A percentile compares a stretch with the other conserved stretches of the same genome.
Conservation (phyloP, 2,797 vertebrate species). For the Neopelma chrysocephalum region DNA sequence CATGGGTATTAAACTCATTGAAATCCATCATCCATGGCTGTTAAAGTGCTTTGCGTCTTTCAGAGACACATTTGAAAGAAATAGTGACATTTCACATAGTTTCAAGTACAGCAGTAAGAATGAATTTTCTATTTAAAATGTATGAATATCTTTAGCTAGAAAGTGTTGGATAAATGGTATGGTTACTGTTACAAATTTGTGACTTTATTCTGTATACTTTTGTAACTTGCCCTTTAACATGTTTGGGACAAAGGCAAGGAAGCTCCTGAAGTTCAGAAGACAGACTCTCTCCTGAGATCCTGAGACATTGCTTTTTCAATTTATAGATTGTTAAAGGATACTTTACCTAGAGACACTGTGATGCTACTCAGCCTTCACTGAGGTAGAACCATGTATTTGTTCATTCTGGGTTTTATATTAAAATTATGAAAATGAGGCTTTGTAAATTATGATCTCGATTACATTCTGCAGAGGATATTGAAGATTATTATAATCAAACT, state of each 20-base stretch:
- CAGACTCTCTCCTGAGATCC: not conserved
- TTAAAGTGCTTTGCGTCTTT: not conserved
- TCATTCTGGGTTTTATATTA: not conserved
- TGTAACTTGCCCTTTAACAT: not conserved
- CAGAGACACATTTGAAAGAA: not conserved
- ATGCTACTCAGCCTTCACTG: not conserved
- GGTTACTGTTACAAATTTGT: not conserved
- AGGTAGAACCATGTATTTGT: not conserved
- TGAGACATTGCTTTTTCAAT: not conserved
- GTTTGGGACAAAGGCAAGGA: not conserved
- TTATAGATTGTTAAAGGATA: not conserved
- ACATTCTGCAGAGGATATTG: not conserved
- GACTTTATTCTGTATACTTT: not conserved
- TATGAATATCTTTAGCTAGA: not conserved
- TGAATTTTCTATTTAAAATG: not conserved
- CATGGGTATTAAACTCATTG: not conserved
- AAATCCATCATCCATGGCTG: not conserved
- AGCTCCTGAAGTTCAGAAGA: not conserved
- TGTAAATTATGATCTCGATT: not conserved
- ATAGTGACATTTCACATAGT: not conserved
- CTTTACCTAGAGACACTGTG: not conserved
- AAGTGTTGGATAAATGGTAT: not conserved
- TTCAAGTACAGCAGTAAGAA: not conserved
- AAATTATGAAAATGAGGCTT: not conserved
- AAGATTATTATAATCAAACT: not conserved